Base-by-base conservation (phyloP, 1,140 invertebrate species). In the Galendromus occidentalis region DNA sequence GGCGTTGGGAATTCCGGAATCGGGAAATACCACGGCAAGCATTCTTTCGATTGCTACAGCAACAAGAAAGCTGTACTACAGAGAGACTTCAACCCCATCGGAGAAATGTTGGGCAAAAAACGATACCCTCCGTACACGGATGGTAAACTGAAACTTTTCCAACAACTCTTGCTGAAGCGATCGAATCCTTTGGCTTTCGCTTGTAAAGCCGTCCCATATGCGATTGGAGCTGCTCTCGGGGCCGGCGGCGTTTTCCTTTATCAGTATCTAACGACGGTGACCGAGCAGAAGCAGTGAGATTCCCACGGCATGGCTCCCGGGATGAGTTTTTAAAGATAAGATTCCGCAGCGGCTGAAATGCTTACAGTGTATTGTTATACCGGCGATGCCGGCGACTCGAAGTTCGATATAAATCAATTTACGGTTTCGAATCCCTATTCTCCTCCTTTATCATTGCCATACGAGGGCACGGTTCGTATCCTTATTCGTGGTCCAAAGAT, bases 21-120 rank as follows among this genome's bases (percentile, higher is more conserved):
- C 75, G 93, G 93, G 29, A 77, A 80, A 2, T 97, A 96, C 75
- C 91, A 97, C 78, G 93, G 94, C 59, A 88, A 88, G 76, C 82
- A 82, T 69, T 84, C 85, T 5, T 96, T 90, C 72, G 87, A 47
- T 17, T 47, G 45, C 45, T 47, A 47, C 45, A 47, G 18, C 25
- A 47, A 20, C 1, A 47, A 47, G 45, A 47, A 47, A 47, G 18
- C 18, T 14, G 28, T 28, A 4, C 45, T 47, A 6, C 5, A 28
- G 28, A 4, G 45, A 22, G 4, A 4, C 28, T 47, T 47, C 18
- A 25, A 59, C 51, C 51, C 22, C 1, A 25, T 17, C 33, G 51
- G 51, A 1, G 22, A 59, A 14, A 20, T 59, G n/a, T 59, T 59
- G 25, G 33, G 51, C 51, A 29, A 25, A 9, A 25, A 20, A 14